Evolutionary conservation across 2,797 vertebrate species (phyloP).

Genomic region (Botia almorhae): DNA sequence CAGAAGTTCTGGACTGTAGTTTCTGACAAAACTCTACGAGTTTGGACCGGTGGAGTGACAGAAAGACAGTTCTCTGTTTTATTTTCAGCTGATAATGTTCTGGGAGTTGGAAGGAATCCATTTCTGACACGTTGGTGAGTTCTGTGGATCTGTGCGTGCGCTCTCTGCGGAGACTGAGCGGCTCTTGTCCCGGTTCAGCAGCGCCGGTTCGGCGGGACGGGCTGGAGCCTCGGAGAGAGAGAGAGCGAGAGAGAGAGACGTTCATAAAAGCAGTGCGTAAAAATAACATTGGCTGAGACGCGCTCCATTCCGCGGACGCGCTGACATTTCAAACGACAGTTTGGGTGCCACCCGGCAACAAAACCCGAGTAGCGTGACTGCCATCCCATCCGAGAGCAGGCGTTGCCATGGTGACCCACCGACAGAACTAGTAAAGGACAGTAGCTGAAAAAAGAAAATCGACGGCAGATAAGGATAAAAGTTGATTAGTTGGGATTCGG

Average conservation of each 20-base stretch:
- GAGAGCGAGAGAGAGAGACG: conserved; percentile 65
- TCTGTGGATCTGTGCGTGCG: not conserved
- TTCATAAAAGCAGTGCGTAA: conserved; percentile 75
- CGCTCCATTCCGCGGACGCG: conserved; percentile 63
- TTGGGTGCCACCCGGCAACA: conserved; percentile 39
- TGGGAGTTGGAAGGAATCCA: not conserved
- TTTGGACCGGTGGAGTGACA: not conserved
- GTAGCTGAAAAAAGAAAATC: conserved; percentile 57
- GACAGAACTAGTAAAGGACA: conserved; percentile 71
- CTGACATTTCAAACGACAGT: conserved; percentile 73
- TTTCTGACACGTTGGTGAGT: not conserved
- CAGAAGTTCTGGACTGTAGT: not conserved
- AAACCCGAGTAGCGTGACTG: conserved; percentile 69
- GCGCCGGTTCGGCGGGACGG: conserved; percentile 71
- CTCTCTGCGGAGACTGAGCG: conserved; percentile 12
- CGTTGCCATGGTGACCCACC: conserved; percentile 91
- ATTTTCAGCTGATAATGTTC: conserved; percentile 34
- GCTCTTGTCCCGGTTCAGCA: conserved; percentile 57
- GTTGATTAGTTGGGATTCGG: not conserved
- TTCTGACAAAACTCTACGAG: not conserved
- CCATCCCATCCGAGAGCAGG: conserved; percentile 78
- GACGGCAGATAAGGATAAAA: conserved; percentile 58
- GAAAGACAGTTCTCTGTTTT: not conserved
- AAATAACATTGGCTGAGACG: conserved; percentile 74
- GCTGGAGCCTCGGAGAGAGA: conserved; percentile 60